phyloP scores from a whole-genome alignment of 1,140 invertebrate genomes.

The Laupala kohalensis region DNA sequence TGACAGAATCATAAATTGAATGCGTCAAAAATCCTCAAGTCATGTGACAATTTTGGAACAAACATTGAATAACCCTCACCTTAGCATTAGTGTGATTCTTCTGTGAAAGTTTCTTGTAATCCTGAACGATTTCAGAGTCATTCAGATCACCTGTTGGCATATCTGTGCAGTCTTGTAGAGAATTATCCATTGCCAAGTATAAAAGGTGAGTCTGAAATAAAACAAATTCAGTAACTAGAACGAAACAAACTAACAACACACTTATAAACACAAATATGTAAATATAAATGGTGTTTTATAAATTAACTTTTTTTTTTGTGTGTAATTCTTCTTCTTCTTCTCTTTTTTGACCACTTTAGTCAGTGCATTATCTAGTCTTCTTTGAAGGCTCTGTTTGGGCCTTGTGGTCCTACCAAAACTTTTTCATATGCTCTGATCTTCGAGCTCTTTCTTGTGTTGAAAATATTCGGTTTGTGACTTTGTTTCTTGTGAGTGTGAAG shows the following conservation, averaged over 20 bases:
- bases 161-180: constrained; percentile 63
- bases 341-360: no score
- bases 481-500: no score
- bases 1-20: no score
- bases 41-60: no score
- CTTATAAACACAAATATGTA: not conserved
- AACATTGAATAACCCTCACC: constrained; percentile 17
- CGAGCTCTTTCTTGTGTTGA: no score
- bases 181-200: constrained; percentile 59
- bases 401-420: no score
- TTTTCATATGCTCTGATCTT: no score
- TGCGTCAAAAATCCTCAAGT: no score
- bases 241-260: not conserved
- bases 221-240: not conserved
- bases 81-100: constrained; percentile 32
- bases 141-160: constrained; percentile 50
- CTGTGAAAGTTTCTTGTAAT: constrained; percentile 60
- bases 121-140: constrained; percentile 63
- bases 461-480: no score
- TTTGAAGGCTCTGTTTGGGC: no score
- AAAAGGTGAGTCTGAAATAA: constrained; percentile 53
- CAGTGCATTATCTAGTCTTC: no score
- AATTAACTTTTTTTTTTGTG: not conserved
- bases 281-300: not conserved
- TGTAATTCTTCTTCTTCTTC: no score